These are phyloP conservation scores for Lacanobia oleracea DNA, from an alignment of 2,888 invertebrate genomes.

Conservation along the genomic window DNA sequence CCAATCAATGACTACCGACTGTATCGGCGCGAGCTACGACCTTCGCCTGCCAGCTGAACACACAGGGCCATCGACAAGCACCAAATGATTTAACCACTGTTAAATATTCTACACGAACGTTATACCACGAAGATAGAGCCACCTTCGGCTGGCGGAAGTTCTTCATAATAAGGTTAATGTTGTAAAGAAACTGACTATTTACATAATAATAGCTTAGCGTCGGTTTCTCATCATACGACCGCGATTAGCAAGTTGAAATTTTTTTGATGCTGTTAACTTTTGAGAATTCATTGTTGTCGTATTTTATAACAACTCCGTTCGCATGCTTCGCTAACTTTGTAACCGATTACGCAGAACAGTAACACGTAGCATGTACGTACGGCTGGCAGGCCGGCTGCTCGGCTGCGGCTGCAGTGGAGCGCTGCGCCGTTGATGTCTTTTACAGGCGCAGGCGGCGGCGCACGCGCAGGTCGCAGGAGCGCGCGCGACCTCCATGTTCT, in stretches of 20 bases:
- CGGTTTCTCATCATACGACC: slow-evolving; percentile 56
- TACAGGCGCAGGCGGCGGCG: slow-evolving; percentile 25
- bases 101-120: slow-evolving; percentile 12
- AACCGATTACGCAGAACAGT: slow-evolving; percentile 11
- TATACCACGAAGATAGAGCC: background rate
- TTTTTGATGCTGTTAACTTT: slow-evolving; percentile 25
- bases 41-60: slow-evolving; percentile 62
- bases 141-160: slow-evolving; percentile 51
- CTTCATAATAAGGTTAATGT: slow-evolving; percentile 57
- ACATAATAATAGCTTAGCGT: slow-evolving; percentile 58
- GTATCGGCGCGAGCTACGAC: slow-evolving; percentile 39
- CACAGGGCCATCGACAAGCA: slow-evolving; percentile 44
- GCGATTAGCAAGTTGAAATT: slow-evolving; percentile 34
- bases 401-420: background rate
- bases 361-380: background rate
- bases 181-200: slow-evolving; percentile 54
- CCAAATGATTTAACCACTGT: slow-evolving; percentile 33
- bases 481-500: no score
- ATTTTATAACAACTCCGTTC: slow-evolving; percentile 25
- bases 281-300: slow-evolving; percentile 52
- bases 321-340: slow-evolving; percentile 22
- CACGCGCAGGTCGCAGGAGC: background rate
- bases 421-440: slow-evolving; percentile 44
- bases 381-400: background rate
- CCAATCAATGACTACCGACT: slow-evolving; percentile 3